Conservation (phyloP, 2,113 vertebrate species). For the Tauraco erythrolophus region DNA sequence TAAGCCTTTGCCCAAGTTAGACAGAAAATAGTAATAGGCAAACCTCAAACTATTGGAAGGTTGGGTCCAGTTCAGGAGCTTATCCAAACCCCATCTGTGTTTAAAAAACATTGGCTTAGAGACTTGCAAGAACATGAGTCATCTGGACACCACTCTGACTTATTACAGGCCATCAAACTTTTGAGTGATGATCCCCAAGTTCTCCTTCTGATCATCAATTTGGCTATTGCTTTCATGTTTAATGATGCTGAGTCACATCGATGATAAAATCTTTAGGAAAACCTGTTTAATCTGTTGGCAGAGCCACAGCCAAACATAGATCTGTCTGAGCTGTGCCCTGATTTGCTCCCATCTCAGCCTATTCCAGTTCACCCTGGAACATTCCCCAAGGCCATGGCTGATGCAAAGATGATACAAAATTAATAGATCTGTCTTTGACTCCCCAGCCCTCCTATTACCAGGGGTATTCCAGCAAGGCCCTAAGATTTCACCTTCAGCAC, state of each 20-base stretch:
- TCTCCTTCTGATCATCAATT: slow-evolving; percentile 51
- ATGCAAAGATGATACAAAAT: slow-evolving; percentile 43
- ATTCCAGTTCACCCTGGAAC: slow-evolving; percentile 30
- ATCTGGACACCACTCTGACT: slow-evolving; percentile 21
- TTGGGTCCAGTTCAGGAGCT: slow-evolving; percentile 31
- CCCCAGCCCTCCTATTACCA: not conserved
- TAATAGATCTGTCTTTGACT: slow-evolving; percentile 5
- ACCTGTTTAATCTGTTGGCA: not conserved
- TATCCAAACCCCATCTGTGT: slow-evolving; percentile 15
- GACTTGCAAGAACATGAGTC: slow-evolving; percentile 35
- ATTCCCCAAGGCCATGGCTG: not conserved
- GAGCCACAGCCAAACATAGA: slow-evolving; percentile 28
- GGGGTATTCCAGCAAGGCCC: not conserved
- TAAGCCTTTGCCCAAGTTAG: slow-evolving; percentile 9
- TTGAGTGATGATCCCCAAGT: slow-evolving; percentile 26
- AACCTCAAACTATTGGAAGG: slow-evolving; percentile 64
- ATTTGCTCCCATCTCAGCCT: slow-evolving; percentile 31
- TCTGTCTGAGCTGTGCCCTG: not conserved
- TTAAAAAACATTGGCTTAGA: slow-evolving; percentile 22
- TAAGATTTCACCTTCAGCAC: not conserved
- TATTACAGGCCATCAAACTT: not conserved
- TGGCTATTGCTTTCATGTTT: slow-evolving; percentile 36
- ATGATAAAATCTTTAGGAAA: slow-evolving; percentile 46
- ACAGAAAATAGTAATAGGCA: slow-evolving; percentile 49
- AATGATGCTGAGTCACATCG: slow-evolving; percentile 53